Conservation (phyloP, 2,888 invertebrate species). For the Hyppa rectilinea region DNA sequence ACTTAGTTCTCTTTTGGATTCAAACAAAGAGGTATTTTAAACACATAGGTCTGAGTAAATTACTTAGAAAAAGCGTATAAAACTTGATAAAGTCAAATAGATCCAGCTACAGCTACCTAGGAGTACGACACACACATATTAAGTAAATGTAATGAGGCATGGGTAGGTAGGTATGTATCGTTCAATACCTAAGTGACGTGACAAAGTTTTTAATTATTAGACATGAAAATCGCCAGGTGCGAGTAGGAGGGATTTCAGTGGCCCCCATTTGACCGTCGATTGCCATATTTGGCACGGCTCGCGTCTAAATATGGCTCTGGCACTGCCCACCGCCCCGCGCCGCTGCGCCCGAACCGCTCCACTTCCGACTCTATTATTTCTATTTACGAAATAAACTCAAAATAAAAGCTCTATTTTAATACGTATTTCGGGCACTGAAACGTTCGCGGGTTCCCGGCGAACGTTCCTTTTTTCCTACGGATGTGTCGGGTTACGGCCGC, state of each 20-base stretch:
- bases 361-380: constrained; percentile 91
- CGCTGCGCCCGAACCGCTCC: constrained; percentile 79
- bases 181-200: constrained; percentile 82
- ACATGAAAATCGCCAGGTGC: constrained; percentile 90
- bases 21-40: neutral
- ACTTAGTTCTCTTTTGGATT: constrained; percentile 16
- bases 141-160: constrained; percentile 60
- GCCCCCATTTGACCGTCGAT: constrained; percentile 94
- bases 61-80: constrained; percentile 24
- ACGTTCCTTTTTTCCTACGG: constrained; percentile 84
- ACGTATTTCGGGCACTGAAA: constrained; percentile 89
- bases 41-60: constrained; percentile 3
- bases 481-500: constrained; percentile 90
- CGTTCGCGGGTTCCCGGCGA: constrained; percentile 87
- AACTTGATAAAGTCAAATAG: constrained; percentile 41
- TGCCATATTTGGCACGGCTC: constrained; percentile 95
- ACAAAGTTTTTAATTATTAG: constrained; percentile 90
- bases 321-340: constrained; percentile 92
- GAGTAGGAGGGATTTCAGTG: constrained; percentile 94
- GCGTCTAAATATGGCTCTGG: constrained; percentile 96
- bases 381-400: constrained; percentile 91
- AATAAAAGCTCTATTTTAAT: constrained; percentile 90
- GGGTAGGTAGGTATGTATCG: constrained; percentile 64
- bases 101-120: constrained; percentile 16
- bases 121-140: constrained; percentile 45